Percentiles rank a stretch among this genome's conserved stretches.
Conservation (phyloP, 2,113 vertebrate genomes). For the Neomonachus schauinslandi region DNA sequence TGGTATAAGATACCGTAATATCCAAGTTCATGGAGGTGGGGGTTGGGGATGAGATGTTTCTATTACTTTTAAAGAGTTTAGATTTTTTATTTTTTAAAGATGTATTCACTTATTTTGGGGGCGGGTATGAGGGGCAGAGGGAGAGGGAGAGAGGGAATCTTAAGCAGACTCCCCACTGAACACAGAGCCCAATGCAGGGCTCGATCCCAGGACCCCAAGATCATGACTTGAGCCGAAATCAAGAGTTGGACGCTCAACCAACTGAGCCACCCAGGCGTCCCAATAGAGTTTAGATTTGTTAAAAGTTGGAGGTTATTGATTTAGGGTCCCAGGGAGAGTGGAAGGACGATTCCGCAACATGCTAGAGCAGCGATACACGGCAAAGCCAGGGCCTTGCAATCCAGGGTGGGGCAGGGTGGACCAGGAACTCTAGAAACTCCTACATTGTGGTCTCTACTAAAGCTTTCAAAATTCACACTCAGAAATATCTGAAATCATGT, state of each 20-base stretch:
- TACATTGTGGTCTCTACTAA: not conserved
- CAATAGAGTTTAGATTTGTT: not conserved
- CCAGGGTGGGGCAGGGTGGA: not conserved
- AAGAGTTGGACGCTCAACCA: not conserved
- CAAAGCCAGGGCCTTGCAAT: not conserved
- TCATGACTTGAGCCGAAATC: not conserved
- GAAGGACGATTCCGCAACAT: not conserved
- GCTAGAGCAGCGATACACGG: not conserved
- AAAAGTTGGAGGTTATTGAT: not conserved
- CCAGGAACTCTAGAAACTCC: not conserved
- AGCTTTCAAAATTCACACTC: not conserved
- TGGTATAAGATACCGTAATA: not conserved
- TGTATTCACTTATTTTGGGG: not conserved
- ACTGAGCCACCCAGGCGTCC: not conserved
- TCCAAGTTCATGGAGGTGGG: not conserved
- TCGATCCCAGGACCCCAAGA: not conserved
- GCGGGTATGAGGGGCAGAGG: not conserved
- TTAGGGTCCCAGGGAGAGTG: not conserved
- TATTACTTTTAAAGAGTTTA: not conserved
- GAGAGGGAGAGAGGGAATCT: not conserved
- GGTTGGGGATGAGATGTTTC: not conserved
- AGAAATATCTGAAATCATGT: not conserved
- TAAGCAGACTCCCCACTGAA: not conserved
- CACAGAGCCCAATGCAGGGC: not conserved
- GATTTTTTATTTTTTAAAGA: not conserved